Base-by-base conservation (phyloP, 2,888 invertebrate genomes). In the Drosophila algonquin region DNA sequence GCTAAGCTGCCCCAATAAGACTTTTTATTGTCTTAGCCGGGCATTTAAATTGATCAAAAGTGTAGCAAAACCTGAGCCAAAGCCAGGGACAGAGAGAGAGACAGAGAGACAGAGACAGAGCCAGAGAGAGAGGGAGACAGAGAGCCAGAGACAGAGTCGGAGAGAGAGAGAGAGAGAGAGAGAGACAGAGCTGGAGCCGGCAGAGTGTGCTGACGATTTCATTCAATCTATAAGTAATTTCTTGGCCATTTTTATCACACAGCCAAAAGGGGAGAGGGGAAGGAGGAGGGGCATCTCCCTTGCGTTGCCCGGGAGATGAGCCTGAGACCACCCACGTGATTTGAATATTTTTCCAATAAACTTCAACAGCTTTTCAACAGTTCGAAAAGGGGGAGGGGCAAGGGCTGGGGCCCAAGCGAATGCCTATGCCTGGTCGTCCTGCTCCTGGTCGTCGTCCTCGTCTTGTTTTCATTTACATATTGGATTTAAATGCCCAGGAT, bases 321-420 rank as follows among this genome's bases (percentile, higher is more conserved):
- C 14, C 40, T 84, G 81, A 81, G 82, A 77, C 82, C 90, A 84
- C 83, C 90, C 81, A 87, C 79, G 90, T 89, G 89, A 90, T 89
- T 89, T 89, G 88, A 89, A 89, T 89, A 89, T 89, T 89, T 90
- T 89, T 89, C 84, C 88, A 82, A 87, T 88, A 89, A 89, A 89
- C 85, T 86, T 86, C 87, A 86, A 86, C 85, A 89, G 89, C 86
- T 87, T 87, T 84, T 87, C 87, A 89, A 77, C 80, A 76, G 73
- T 81, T 68, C 61, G 50, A 55, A 72, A 60, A 64, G 63, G 56
- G 32, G 16, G 35, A 24, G 21, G 47, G 44, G 40, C 27, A 14
- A 35, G 2, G 16, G 6, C 46, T 0, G 35, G 0, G 6, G 7
- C 46, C 4, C 14, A 0, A 2, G n/a, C 14, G 40, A 40, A 40